Evolutionary conservation across 2,113 vertebrate genomes (phyloP).

Genomic region (Rousettus leschenaultii): DNA sequence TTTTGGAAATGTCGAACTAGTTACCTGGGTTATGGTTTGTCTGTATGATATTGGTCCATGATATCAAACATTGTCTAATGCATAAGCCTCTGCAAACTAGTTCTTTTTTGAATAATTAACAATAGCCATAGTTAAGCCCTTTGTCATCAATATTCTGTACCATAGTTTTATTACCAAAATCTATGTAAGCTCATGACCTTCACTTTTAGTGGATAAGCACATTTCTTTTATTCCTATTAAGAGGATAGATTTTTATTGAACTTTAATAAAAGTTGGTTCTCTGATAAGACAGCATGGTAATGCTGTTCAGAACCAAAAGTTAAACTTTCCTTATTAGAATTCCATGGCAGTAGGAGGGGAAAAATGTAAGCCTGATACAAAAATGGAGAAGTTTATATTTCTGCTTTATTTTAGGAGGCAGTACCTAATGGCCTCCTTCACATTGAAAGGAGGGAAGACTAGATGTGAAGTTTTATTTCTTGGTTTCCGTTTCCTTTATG

Average conservation of each 20-base stretch:
- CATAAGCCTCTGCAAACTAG: background rate
- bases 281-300: constrained; percentile 20
- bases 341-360: background rate
- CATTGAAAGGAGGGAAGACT: background rate
- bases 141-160: background rate
- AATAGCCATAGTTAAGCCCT: background rate
- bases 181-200: background rate
- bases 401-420: background rate
- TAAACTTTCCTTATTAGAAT: constrained; percentile 39
- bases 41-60: background rate
- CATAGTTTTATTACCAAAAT: background rate
- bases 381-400: background rate
- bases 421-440: background rate
- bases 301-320: background rate
- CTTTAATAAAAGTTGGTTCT: constrained; percentile 28
- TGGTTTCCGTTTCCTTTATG: background rate
- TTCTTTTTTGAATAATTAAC: background rate
- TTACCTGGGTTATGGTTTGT: background rate
- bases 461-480: background rate
- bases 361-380: background rate
- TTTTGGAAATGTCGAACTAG: background rate
- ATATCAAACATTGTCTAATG: background rate
- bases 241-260: constrained; percentile 27
- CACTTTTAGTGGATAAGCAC: constrained; percentile 5
- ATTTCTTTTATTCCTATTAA: constrained; percentile 33